Evolutionary conservation across 2,113 vertebrate species (phyloP).

Genomic region (Ammodytes dubius): DNA sequence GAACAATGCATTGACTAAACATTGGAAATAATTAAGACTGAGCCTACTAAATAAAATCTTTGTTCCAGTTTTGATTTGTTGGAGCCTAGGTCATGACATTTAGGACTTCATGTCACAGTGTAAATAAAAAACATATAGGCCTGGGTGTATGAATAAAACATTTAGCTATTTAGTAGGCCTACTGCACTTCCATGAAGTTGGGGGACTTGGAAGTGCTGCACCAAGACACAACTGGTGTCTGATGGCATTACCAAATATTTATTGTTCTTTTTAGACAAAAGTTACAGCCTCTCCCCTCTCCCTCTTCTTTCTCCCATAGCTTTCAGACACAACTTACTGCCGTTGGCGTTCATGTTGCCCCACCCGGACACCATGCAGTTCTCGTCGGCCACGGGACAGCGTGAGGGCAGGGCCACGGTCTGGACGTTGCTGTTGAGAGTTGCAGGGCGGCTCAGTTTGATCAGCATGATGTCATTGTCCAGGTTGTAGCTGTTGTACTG

Average conservation of each 20-base stretch:
- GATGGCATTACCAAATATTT: not conserved
- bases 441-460: conserved; percentile 81
- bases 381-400: conserved; percentile 79
- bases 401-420: conserved; percentile 79
- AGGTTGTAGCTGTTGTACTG: conserved; percentile 74
- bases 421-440: conserved; percentile 77
- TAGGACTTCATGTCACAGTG: not conserved
- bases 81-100: not conserved
- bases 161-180: not conserved
- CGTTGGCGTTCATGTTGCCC: conserved; percentile 85
- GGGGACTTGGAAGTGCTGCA: no score
- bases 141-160: not conserved
- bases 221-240: not conserved
- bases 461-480: conserved; percentile 90
- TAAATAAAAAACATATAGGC: not conserved
- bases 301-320: not conserved
- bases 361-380: conserved; percentile 89
- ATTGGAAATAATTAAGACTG: not conserved
- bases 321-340: conserved; percentile 57
- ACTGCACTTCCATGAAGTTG: not conserved
- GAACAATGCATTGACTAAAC: not conserved
- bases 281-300: not conserved
- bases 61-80: not conserved
- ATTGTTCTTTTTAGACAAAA: not conserved
- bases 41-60: not conserved